Conservation (phyloP, 2,888 invertebrate genomes). For the Drosophila mayaguana region DNA sequence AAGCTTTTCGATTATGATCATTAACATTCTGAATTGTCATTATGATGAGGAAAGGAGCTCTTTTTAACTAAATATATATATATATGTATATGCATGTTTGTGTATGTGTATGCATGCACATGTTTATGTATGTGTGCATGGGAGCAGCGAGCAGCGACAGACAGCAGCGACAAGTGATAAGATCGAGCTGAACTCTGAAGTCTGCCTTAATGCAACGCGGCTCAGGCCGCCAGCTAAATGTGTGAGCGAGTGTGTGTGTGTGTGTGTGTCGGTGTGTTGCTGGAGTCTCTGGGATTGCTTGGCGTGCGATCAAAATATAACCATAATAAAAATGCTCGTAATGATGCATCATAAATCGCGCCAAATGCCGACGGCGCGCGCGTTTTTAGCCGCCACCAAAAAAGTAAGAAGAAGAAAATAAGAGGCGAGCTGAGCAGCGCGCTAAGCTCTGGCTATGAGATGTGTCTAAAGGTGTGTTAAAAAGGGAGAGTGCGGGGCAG, state of each 20-base stretch:
- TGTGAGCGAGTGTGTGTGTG: conserved; percentile 1
- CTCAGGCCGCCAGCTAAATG: conserved; percentile 26
- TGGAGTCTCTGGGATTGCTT: conserved; percentile 47
- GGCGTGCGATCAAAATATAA: conserved; percentile 73
- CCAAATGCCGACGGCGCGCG: conserved; percentile 59
- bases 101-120: neutral
- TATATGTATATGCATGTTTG: neutral
- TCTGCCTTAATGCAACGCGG: conserved; percentile 14
- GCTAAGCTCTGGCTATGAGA: neutral
- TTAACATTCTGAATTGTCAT: conserved; percentile 25
- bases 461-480: conserved; percentile 7
- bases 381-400: conserved; percentile 34
- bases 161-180: conserved; percentile 54
- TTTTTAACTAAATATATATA: neutral
- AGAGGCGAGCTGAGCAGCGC: conserved; percentile 9
- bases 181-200: conserved; percentile 32
- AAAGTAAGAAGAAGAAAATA: neutral
- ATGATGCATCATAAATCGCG: conserved; percentile 78
- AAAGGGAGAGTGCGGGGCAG: neutral
- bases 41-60: conserved; percentile 21
- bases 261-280: conserved; percentile 5
- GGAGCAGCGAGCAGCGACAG: conserved; percentile 26
- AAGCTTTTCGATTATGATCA: conserved; percentile 53
- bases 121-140: neutral
- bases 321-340: conserved; percentile 73